A percentile compares a stretch with the other conserved stretches of the same genome.
Conservation (phyloP, 2,888 invertebrate species). For the Andricus quercusramuli region DNA sequence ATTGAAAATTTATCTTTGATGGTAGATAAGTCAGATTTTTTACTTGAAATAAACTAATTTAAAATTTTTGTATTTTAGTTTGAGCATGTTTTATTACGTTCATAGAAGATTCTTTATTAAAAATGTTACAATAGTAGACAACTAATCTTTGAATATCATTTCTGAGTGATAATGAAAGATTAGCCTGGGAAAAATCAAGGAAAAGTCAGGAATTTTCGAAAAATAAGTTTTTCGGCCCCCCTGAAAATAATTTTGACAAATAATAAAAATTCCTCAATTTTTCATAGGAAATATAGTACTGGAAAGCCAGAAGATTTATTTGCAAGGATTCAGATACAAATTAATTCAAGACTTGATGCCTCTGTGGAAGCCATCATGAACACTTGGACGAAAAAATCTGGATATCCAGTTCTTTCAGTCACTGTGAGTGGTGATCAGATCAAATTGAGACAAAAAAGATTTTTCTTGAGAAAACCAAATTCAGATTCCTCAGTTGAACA, state of each 20-base stretch:
- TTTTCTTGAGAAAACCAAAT: constrained; percentile 59
- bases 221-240: no score
- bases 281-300: constrained; percentile 52
- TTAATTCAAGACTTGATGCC: constrained; percentile 45
- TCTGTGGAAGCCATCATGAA: constrained; percentile 89
- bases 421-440: constrained; percentile 81
- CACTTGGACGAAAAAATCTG: constrained; percentile 92
- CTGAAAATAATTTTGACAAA: background rate
- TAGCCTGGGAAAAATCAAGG: no score
- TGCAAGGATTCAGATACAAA: constrained; percentile 59
- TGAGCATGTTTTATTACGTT: no score
- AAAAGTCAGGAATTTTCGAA: no score
- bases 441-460: constrained; percentile 67
- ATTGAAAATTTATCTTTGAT: no score
- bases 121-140: no score
- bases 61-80: no score
- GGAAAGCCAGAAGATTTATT: constrained; percentile 68
- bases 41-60: no score
- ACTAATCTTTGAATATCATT: no score
- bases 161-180: no score
- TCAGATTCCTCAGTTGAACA: constrained; percentile 40
- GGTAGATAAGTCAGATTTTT: no score
- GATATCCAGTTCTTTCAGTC: constrained; percentile 88
- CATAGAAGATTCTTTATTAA: no score
- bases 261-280: background rate